Conservation (phyloP, 2,888 invertebrate genomes). For the Anthophora plumipes region DNA sequence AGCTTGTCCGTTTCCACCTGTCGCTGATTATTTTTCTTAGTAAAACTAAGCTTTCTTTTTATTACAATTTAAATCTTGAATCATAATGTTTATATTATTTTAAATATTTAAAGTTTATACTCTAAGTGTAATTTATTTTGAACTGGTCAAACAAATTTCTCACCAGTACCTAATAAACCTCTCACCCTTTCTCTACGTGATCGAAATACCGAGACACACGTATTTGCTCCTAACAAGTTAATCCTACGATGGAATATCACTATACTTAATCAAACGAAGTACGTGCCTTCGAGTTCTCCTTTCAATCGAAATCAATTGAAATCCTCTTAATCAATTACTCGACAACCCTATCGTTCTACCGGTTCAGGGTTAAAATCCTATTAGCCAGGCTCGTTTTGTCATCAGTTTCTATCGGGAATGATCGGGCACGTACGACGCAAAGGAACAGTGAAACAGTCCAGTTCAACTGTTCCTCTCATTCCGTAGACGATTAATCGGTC, state of each 20-base stretch:
- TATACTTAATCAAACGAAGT: too few relatives aligned
- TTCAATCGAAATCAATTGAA: background rate
- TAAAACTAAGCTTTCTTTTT: too few relatives aligned
- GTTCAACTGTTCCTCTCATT: background rate
- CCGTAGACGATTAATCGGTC: conserved; percentile 34
- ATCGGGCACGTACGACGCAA: background rate
- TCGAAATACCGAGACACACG: too few relatives aligned
- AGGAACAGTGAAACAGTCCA: conserved; percentile 6
- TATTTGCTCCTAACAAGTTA: too few relatives aligned
- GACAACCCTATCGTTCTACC: background rate
- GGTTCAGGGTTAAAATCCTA: background rate
- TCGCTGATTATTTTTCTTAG: background rate
- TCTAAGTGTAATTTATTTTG: too few relatives aligned
- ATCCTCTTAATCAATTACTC: background rate
- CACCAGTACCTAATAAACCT: too few relatives aligned
- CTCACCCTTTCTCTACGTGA: too few relatives aligned
- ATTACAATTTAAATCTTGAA: too few relatives aligned
- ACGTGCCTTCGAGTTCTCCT: too few relatives aligned
- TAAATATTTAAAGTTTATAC: too few relatives aligned
- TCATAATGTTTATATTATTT: background rate
- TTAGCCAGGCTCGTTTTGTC: background rate
- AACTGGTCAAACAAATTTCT: too few relatives aligned
- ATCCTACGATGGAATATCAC: too few relatives aligned
- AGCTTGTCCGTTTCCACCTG: conserved; percentile 15
- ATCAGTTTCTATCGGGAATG: background rate